Evolutionary conservation across 2,888 invertebrate genomes (phyloP).

Genomic region (Pelosia muscerda): DNA sequence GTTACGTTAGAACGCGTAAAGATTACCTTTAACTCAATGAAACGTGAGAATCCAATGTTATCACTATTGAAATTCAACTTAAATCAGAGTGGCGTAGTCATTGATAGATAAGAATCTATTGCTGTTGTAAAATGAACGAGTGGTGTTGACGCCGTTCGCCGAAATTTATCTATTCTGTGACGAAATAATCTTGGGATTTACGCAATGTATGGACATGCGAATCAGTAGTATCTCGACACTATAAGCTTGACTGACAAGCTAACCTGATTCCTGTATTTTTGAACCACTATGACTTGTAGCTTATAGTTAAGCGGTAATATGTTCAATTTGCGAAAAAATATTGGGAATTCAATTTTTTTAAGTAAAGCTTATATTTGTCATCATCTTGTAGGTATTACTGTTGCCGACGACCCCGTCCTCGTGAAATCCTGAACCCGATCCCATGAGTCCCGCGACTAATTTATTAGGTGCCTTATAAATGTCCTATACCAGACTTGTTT

Average conservation of each 20-base stretch:
- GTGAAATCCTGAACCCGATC: too few species aligned
- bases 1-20: too few species aligned
- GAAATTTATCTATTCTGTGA: neutral
- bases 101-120: neutral
- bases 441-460: too few species aligned
- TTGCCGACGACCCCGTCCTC: too few species aligned
- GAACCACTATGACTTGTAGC: neutral
- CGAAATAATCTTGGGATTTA: neutral
- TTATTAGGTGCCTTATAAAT: too few species aligned
- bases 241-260: neutral
- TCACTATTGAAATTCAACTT: neutral
- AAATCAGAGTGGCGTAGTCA: neutral
- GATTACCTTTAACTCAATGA: too few species aligned
- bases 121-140: neutral
- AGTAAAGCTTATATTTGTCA: too few species aligned
- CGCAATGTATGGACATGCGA: neutral
- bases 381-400: too few species aligned
- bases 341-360: too few species aligned
- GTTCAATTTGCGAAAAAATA: too few species aligned
- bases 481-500: too few species aligned
- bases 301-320: neutral
- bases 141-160: neutral
- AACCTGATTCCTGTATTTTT: neutral
- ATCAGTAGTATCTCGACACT: neutral
- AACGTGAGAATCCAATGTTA: neutral